These are phyloP conservation scores for Liparis tanakae DNA, from an alignment of 2,797 vertebrate species.

Conservation along the genomic window DNA sequence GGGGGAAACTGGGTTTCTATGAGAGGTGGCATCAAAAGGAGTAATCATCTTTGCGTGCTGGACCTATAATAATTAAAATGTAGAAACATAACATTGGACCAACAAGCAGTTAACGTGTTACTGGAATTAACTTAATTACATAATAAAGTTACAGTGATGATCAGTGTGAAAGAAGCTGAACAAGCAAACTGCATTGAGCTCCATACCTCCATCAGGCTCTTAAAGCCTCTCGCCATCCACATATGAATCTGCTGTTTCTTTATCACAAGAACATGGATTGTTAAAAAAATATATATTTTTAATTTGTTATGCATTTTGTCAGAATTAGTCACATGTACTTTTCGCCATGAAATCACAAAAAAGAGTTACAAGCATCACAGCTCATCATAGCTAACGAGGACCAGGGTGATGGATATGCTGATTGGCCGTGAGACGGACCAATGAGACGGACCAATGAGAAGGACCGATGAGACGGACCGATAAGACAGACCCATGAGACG, in stretches of 20 bases:
- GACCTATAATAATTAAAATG: background rate
- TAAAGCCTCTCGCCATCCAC: background rate
- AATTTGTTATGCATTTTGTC: background rate
- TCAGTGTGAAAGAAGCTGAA: background rate
- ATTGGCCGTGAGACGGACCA: background rate
- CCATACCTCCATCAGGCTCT: too few relatives aligned
- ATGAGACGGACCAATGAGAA: too few relatives aligned
- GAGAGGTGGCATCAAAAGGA: slow-evolving; percentile 16
- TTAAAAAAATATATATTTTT: background rate
- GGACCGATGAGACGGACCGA: too few relatives aligned
- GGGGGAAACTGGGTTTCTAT: slow-evolving; percentile 41
- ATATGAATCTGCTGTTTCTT: background rate
- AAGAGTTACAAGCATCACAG: background rate
- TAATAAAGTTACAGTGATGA: background rate
- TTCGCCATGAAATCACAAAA: background rate
- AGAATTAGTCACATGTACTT: too few relatives aligned
- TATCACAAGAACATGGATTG: background rate
- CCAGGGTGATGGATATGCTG: background rate
- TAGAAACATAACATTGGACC: background rate
- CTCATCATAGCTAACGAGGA: background rate
- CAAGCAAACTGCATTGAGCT: background rate
- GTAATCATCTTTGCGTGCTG: slow-evolving; percentile 8
- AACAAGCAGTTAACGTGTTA: background rate
- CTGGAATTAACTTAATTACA: background rate
- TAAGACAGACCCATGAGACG: too few relatives aligned